These are phyloP conservation scores for Delia radicum DNA, from an alignment of 1,140 invertebrate species.

Conservation along the genomic window DNA sequence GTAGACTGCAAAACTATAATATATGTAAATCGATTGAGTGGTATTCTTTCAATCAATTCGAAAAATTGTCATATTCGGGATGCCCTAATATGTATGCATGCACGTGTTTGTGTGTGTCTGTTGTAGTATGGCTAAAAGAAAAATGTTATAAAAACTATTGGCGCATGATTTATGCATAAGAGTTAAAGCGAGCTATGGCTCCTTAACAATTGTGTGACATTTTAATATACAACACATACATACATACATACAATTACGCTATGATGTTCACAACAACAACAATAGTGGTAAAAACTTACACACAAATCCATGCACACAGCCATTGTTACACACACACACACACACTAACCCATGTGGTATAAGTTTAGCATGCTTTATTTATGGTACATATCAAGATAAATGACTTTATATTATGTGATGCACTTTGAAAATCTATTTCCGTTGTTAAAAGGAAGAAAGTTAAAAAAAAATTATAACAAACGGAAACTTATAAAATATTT, in stretches of 20 bases:
- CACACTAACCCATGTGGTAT: too few species aligned
- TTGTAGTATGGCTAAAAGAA: not conserved
- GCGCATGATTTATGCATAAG: not conserved
- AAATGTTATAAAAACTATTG: not conserved
- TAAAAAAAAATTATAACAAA: not conserved
- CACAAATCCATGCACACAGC: too few species aligned
- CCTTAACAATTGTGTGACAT: not conserved
- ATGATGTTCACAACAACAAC: not conserved
- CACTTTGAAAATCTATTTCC: constrained; percentile 1
- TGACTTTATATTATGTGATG: not conserved
- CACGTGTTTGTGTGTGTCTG: not conserved
- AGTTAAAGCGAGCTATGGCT: not conserved
- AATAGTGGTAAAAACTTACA: too few species aligned
- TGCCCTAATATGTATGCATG: not conserved
- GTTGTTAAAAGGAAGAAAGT: not conserved
- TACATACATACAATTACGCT: not conserved
- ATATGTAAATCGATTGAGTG: too few species aligned
- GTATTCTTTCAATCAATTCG: too few species aligned
- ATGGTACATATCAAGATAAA: not conserved
- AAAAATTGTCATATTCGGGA: too few species aligned
- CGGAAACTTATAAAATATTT: not conserved
- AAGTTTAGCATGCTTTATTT: too few species aligned
- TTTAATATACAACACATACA: not conserved
- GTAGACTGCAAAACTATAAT: too few species aligned
- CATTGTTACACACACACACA: too few species aligned